Base-by-base conservation (phyloP, 92 coral and sea anemone species). In the Hydrozoanthus gracilis region DNA sequence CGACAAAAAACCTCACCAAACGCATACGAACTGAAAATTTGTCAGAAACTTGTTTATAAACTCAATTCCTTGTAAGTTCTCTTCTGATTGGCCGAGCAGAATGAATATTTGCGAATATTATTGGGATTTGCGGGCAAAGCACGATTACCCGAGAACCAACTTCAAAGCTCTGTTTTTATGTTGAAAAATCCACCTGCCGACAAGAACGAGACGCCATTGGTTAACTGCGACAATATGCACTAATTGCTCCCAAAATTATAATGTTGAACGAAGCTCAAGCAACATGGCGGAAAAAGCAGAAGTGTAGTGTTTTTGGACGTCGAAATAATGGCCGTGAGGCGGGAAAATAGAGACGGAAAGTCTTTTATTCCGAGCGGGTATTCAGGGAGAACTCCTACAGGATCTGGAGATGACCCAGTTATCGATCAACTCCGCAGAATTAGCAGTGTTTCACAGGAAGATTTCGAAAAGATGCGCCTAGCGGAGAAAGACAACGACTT, bases 401-500 rank as follows among this genome's bases (percentile, higher is more conserved):
- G 93, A 44, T 73, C 87, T 52, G 88, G 92, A 4, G 98, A 92
- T 14, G 96, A 93, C 50, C 87, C 88, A 73, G 77, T 96, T 8
- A 92, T 92, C 44, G 98, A 96, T 18, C 96, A 92, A 60, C 87
- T 95, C 8, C 98, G 99, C 54, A 96, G 99, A 9, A 86, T 95
- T 39, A 95, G 98, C 78, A 97, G 98, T 79, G 95, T 97, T 35
- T 97, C 99, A 8, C 99, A 97, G 73, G 99, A 97, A 83, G 99
- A 97, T 84, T 97, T 97, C 79, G 95, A 93, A 69, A 95, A 97
- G 91, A 97, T 97, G 99, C 92, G 96, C 77, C 91, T 95, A 16
- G 99, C 99, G 20, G 99, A 97, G 86, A 92, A 93, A 78, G 98
- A 97, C 52, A 98, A 97, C 56, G 99, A 97, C 78, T 97, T 97